Evolutionary conservation across 92 coral and sea anemone species (phyloP).

Genomic region (Umimayanthus kanabou): DNA sequence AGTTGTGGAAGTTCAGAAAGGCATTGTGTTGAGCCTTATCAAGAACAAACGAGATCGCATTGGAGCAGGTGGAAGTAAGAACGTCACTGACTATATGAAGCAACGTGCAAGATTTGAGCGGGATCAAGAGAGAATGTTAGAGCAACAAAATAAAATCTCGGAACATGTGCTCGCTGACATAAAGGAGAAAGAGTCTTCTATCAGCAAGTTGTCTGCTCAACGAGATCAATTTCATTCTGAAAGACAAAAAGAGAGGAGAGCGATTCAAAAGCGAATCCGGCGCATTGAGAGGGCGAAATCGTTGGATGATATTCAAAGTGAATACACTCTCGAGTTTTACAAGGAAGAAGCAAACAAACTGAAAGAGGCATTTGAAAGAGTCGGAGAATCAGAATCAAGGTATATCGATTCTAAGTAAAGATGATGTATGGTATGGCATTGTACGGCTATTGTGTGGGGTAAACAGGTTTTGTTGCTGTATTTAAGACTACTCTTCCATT

Average conservation of each 20-base stretch:
- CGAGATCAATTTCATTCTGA: conserved; percentile 78
- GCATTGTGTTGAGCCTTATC: conserved; percentile 64
- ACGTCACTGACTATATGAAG: conserved; percentile 71
- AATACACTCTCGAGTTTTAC: conserved; percentile 72
- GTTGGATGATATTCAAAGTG: conserved; percentile 74
- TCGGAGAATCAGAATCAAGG: conserved; percentile 81
- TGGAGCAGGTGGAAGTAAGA: conserved; percentile 64
- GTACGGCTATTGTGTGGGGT: too few species aligned
- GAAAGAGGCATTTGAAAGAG: conserved; percentile 80
- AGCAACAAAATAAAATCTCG: conserved; percentile 77
- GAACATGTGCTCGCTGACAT: conserved; percentile 71
- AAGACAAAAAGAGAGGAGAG: conserved; percentile 70
- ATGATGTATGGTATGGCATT: too few species aligned
- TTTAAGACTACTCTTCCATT: not conserved
- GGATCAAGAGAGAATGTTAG: conserved; percentile 82
- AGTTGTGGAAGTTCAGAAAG: conserved; percentile 56
- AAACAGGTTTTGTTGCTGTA: not conserved
- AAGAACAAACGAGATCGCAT: conserved; percentile 64
- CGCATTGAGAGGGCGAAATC: conserved; percentile 66
- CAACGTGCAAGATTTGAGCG: conserved; percentile 73
- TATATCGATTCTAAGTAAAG: not conserved
- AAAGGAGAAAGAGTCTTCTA: conserved; percentile 74
- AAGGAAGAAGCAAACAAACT: conserved; percentile 82
- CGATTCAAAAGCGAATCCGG: conserved; percentile 67
- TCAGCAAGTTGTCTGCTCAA: conserved; percentile 64